Base-by-base conservation (phyloP, 2,888 invertebrate genomes). In the Geotrupes spiniger region DNA sequence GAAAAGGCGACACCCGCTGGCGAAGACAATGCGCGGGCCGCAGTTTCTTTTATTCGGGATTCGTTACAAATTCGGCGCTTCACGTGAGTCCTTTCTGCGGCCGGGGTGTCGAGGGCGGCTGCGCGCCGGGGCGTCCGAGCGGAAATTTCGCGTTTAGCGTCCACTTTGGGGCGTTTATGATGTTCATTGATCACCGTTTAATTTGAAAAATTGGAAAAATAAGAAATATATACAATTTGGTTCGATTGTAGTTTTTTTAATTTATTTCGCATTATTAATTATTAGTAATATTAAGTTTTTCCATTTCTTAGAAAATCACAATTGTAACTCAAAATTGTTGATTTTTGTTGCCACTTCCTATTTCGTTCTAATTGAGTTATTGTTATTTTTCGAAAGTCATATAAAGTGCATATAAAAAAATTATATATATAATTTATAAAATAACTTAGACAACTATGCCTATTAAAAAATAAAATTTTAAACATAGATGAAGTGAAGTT, bases 31-130 rank as follows among this genome's bases (percentile, higher is more conserved):
- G 53, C 46, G 46, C 46, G 36, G 40, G 14, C 42, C 33, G 37
- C 41, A n/a, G 46, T 46, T 39, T 38, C 57, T 47, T 55, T 57
- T 53, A 54, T 58, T 53, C 50, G 41, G 42, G 45, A 60, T 60
- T 57, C 58, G 60, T 54, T 54, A 57, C 60, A 58, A 58, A 58
- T 58, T 51, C 49, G 45, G 51, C 42, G 43, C 58, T 43, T 58
- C 52, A 52, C 58, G 53, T 58, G 58, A 51, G 56, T 51, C 45
- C 54, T 51, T 42, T 50, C 38, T 39, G 26, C 11, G 25, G 36
- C 6, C 29, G 29, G 11, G 38, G 38, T 25, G 21, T 33, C 46
- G 39, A 26, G 41, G 31, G 28, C 26, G 41, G 52, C 40, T 26
- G 8, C 14, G 39, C 38, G 39, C 15, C 31, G 40, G 46, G 46